phyloP scores from a whole-genome alignment of 2,888 invertebrate species.

The Oligia latruncula region DNA sequence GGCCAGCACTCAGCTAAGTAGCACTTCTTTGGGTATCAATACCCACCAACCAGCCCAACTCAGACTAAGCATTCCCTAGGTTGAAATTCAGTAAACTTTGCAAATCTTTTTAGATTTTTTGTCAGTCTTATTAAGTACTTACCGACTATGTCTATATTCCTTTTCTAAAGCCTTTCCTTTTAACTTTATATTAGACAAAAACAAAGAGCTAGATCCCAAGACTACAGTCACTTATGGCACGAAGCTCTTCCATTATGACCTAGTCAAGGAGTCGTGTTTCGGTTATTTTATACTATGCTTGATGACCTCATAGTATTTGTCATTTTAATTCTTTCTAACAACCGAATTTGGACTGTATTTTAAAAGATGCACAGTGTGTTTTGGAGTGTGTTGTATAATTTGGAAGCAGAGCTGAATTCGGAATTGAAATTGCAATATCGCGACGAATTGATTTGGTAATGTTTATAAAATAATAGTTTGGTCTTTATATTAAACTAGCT shows the following conservation, averaged over 20 bases:
- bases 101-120: not conserved
- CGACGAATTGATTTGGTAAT: constrained; percentile 48
- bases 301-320: constrained; percentile 74
- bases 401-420: constrained; percentile 41
- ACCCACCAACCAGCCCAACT: not conserved
- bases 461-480: constrained; percentile 30
- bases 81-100: not conserved
- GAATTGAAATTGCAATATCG: constrained; percentile 34
- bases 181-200: not conserved
- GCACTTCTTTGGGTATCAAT: not conserved
- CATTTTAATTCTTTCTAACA: constrained; percentile 39
- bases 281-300: constrained; percentile 63
- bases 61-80: not conserved
- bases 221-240: not conserved
- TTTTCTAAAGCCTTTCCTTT: not conserved
- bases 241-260: constrained; percentile 27
- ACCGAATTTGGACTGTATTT: constrained; percentile 34
- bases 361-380: not conserved
- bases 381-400: constrained; percentile 10
- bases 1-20: too few species aligned
- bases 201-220: constrained; percentile 1
- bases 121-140: not conserved
- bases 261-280: constrained; percentile 56
- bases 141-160: not conserved
- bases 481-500: constrained; percentile 6